These are phyloP conservation scores for Drosophila melanica DNA, from an alignment of 1,140 invertebrate genomes.

Conservation along the genomic window DNA sequence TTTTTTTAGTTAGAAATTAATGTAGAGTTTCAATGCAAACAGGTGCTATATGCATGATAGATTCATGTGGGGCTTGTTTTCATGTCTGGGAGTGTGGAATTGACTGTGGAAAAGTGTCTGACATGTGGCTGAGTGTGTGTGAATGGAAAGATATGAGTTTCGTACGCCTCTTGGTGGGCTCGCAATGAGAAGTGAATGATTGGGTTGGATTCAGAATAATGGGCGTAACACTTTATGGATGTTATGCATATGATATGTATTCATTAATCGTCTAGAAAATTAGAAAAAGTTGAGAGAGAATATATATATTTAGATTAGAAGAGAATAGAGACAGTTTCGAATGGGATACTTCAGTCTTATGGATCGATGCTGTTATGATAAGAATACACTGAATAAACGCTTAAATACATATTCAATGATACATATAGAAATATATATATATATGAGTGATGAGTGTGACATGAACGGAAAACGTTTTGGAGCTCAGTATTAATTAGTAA, in stretches of 20 bases:
- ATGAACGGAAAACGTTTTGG: slow-evolving; percentile 43
- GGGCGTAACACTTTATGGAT: slow-evolving; percentile 62
- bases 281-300: slow-evolving; percentile 79
- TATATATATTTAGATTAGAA: slow-evolving; percentile 79
- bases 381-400: slow-evolving; percentile 56
- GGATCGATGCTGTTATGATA: slow-evolving; percentile 33
- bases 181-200: slow-evolving; percentile 61
- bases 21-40: slow-evolving; percentile 8
- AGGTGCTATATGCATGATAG: slow-evolving; percentile 52
- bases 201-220: slow-evolving; percentile 41
- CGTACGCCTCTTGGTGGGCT: slow-evolving; percentile 51
- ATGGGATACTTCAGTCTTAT: slow-evolving; percentile 20
- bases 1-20: slow-evolving; percentile 11
- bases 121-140: slow-evolving; percentile 27
- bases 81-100: slow-evolving; percentile 45
- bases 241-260: slow-evolving; percentile 76
- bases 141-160: slow-evolving; percentile 35
- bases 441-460: slow-evolving; percentile 10
- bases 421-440: slow-evolving; percentile 46
- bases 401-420: slow-evolving; percentile 47
- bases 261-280: slow-evolving; percentile 84
- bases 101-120: slow-evolving; percentile 61
- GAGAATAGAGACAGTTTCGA: slow-evolving; percentile 70
- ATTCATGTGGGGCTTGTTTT: slow-evolving; percentile 37
- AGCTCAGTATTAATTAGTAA: slow-evolving; percentile 60